phyloP scores from a whole-genome alignment of 2,113 vertebrate genomes.

The Poeciliopsis occidentalis region DNA sequence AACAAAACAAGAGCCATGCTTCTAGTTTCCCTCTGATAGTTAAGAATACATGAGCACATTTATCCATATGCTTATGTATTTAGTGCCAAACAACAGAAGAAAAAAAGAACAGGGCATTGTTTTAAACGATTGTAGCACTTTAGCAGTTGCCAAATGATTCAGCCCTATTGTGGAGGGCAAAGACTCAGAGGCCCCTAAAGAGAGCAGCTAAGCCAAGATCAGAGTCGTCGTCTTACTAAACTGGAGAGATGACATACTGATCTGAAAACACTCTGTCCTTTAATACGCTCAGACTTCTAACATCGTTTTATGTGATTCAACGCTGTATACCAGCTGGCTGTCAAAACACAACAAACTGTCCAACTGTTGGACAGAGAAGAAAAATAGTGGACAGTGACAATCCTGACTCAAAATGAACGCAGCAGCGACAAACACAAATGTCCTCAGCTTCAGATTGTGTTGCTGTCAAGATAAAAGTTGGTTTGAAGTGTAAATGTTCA shows the following conservation, averaged over 20 bases:
- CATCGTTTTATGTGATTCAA: conserved; percentile 27
- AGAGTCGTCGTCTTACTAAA: conserved; percentile 34
- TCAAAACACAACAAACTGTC: conserved; percentile 19
- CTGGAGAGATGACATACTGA: conserved; percentile 41
- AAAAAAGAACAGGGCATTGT: conserved; percentile 66
- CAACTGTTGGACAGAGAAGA: conserved; percentile 21
- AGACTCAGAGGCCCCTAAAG: conserved; percentile 27
- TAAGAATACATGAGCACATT: conserved; percentile 71
- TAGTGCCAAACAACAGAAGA: conserved; percentile 71
- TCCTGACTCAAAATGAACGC: conserved; percentile 1
- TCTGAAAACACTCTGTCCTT: conserved; percentile 52
- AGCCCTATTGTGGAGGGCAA: conserved; percentile 61
- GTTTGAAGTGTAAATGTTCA: no score
- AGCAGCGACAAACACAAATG: background rate
- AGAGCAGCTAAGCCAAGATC: conserved; percentile 38
- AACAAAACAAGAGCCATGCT: conserved; percentile 62
- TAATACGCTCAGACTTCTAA: conserved; percentile 27
- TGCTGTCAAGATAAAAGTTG: background rate
- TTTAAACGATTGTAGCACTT: conserved; percentile 71
- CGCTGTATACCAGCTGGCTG: conserved; percentile 28
- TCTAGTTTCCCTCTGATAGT: conserved; percentile 67
- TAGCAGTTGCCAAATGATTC: conserved; percentile 72
- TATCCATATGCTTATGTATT: conserved; percentile 79
- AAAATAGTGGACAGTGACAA: background rate
- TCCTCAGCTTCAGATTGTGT: conserved; percentile 3